phyloP scores from a whole-genome alignment of 2,888 invertebrate species.

The Pristionchus mayeri region DNA sequence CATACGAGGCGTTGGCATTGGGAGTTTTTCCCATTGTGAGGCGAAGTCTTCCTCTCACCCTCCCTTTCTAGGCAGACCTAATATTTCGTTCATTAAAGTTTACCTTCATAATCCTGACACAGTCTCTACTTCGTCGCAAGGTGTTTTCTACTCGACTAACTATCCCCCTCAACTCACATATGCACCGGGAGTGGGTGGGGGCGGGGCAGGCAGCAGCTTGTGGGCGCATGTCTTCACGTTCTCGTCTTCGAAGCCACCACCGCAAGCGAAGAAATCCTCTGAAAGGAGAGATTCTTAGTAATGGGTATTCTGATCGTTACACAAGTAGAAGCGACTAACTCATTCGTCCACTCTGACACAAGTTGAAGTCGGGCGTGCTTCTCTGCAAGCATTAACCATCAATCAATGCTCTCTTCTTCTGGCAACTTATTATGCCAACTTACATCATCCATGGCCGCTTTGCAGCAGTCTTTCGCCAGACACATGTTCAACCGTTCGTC shows the following conservation, averaged over 20 bases:
- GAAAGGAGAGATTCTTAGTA: neutral
- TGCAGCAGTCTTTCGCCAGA: slow-evolving; percentile 39
- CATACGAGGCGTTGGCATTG: neutral
- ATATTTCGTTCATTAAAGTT: too few relatives aligned
- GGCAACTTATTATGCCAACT: neutral
- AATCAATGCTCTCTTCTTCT: neutral
- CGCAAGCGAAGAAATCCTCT: slow-evolving; percentile 37
- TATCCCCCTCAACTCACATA: too few relatives aligned
- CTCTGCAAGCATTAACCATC: neutral
- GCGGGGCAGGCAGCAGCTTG: neutral
- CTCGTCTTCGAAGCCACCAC: slow-evolving; percentile 3
- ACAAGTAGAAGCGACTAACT: neutral
- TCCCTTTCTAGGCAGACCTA: too few relatives aligned
- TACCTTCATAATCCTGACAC: too few relatives aligned
- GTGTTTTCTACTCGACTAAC: too few relatives aligned
- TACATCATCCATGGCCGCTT: slow-evolving; percentile 12
- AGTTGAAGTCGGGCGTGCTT: neutral
- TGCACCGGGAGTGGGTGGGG: too few relatives aligned
- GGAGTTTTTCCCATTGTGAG: too few relatives aligned
- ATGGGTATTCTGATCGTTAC: too few relatives aligned
- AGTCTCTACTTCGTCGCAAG: too few relatives aligned
- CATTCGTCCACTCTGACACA: neutral
- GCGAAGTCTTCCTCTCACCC: too few relatives aligned
- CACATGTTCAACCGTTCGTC: slow-evolving; percentile 32
- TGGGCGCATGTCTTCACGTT: neutral